phyloP scores from a whole-genome alignment of 2,797 vertebrate genomes.

The Syndactyla subalaris region DNA sequence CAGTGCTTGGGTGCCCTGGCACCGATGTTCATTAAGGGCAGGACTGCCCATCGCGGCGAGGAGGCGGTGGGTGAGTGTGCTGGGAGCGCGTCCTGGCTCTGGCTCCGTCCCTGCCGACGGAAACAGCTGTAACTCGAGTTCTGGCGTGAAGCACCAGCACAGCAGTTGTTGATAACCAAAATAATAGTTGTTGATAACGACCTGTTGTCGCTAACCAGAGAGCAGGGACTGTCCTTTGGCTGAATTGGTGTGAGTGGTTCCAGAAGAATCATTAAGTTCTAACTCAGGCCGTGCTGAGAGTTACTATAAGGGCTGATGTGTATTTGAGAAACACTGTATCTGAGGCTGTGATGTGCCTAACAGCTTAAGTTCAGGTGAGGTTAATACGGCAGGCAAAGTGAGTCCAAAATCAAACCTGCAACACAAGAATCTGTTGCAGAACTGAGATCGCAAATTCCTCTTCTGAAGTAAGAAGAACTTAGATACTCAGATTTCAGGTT shows the following conservation, averaged over 20 bases:
- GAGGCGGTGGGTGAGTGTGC: neutral
- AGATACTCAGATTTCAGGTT: neutral
- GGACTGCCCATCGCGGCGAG: neutral
- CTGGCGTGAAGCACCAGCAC: fast-evolving
- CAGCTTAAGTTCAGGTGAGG: neutral
- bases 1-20: neutral
- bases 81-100: neutral
- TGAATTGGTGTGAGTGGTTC: neutral
- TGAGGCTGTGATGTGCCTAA: neutral
- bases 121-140: neutral
- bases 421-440: neutral
- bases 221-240: neutral
- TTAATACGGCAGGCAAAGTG: neutral
- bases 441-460: neutral
- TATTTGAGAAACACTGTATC: fast-evolving
- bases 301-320: neutral
- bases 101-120: neutral
- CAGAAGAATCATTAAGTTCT: neutral
- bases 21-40: neutral
- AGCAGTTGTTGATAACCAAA: neutral
- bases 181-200: neutral
- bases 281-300: neutral
- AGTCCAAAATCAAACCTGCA: neutral
- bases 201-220: neutral
- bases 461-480: neutral